Base-by-base conservation (phyloP, 2,888 invertebrate genomes). In the Patella ulyssiponensis region DNA sequence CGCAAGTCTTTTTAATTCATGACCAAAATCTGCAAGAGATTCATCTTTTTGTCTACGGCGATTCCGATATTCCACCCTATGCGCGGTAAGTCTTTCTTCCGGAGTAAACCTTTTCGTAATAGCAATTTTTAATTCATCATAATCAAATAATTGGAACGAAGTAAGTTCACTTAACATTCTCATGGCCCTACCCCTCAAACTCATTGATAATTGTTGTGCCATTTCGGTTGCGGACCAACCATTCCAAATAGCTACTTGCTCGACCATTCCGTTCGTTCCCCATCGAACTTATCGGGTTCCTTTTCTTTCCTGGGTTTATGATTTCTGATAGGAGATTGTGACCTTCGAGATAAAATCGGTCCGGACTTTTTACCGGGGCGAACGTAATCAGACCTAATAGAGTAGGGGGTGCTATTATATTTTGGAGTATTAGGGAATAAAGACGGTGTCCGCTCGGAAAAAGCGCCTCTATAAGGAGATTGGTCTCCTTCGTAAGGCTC, bases 241-340 rank as follows among this genome's bases (percentile, higher is more conserved):
- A 77, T 82, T 82, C 81, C 81, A 84, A 14, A 69, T 54, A 4
- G 83, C 77, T 44, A 82, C 81, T 70, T 75, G 76, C 73, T 82
- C n/a, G 73, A 20, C 82, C 79, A 83, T 17, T 83, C 81, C 11
- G 74, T 70, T 17, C 53, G 73, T 70, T 74, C 73, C 5, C 82
- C 81, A 78, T 84, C 81, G 76, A 79, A 82, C 53, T 75, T 81
- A 54, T 82, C 81, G 44, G 81, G 80, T 33, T 82, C 78, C 69
- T 81, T 82, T 73, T 79, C 81, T n/a, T 73, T 78, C 23, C 78
- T 75, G 14, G 73, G 3, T 11, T 53, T 58, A 9, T 58, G n/a
- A 33, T 33, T 33, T 33, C 33, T 3, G 3, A 3, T 4, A 3
- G 4, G 33, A 4, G 33, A 33, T 33, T 4, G 3, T 33, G 4